Conservation (phyloP, 2,888 invertebrate species). For the Pseudococcus longispinus region DNA sequence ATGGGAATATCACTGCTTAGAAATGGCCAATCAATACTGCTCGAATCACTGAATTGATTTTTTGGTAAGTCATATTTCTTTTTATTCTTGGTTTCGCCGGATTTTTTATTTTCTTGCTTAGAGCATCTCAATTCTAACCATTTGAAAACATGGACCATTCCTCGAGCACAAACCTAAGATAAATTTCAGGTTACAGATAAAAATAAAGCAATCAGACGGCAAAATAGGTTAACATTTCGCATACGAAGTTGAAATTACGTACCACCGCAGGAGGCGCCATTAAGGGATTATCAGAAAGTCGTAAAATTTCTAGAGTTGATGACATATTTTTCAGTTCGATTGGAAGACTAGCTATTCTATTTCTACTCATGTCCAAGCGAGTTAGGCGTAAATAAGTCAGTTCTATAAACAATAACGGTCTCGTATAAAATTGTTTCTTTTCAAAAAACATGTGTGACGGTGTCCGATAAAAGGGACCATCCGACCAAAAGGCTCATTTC, state of each 20-base stretch:
- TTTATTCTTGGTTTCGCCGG: constrained; percentile 31
- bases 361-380: constrained; percentile 87
- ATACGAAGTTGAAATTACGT: constrained; percentile 64
- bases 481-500: too few relatives aligned
- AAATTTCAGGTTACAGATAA: constrained; percentile 38
- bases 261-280: constrained; percentile 92
- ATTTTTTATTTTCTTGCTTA: constrained; percentile 67
- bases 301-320: constrained; percentile 77
- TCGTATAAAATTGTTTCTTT: not conserved
- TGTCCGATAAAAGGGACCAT: too few relatives aligned
- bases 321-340: constrained; percentile 87
- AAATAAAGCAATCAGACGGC: too few relatives aligned
- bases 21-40: constrained; percentile 49
- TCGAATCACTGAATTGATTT: constrained; percentile 3
- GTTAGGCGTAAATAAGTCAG: constrained; percentile 84
- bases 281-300: constrained; percentile 87
- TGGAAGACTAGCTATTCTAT: constrained; percentile 87
- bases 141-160: constrained; percentile 93
- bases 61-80: constrained; percentile 40
- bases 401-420: constrained; percentile 67
- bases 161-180: constrained; percentile 84
- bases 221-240: not conserved
- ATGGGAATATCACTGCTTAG: constrained; percentile 18
- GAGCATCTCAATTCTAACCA: constrained; percentile 85
- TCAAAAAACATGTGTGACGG: too few relatives aligned